Percentiles rank a stretch among this genome's conserved stretches.
These are phyloP conservation scores for Temnothorax nylanderi DNA, from an alignment of 1,140 invertebrate genomes.

Conservation along the genomic window DNA sequence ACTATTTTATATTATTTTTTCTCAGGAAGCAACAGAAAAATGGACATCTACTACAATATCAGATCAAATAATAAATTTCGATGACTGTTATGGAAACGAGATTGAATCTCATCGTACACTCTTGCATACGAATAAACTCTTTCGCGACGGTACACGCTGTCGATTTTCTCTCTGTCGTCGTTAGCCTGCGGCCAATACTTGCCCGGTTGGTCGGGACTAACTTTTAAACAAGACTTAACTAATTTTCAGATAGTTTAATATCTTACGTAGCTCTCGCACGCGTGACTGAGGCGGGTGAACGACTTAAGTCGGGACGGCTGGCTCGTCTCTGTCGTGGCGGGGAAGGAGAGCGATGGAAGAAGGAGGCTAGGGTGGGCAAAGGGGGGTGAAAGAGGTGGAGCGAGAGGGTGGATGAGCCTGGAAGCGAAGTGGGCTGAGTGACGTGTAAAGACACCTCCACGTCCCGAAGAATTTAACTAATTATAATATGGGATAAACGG, in stretches of 20 bases:
- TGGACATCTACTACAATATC: not conserved
- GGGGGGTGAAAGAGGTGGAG: slow-evolving; percentile 61
- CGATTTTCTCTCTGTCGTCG: slow-evolving; percentile 62
- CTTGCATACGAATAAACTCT: slow-evolving; percentile 4
- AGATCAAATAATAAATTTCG: slow-evolving; percentile 2
- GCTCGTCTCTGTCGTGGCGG: slow-evolving; percentile 78
- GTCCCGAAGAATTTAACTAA: slow-evolving; percentile 86
- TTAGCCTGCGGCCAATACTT: slow-evolving; percentile 71
- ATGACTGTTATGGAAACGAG: not conserved
- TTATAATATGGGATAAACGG: slow-evolving; percentile 86
- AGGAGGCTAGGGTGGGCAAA: slow-evolving; percentile 27
- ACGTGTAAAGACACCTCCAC: slow-evolving; percentile 86
- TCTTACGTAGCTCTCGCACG: slow-evolving; percentile 76
- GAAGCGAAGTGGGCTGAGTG: slow-evolving; percentile 84
- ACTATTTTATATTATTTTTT: not conserved
- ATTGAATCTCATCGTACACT: not conserved
- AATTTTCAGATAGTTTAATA: slow-evolving; percentile 85
- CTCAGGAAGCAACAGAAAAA: not conserved
- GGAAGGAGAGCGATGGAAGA: slow-evolving; percentile 61
- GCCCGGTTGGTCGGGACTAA: slow-evolving; percentile 72
- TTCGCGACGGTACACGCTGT: slow-evolving; percentile 51
- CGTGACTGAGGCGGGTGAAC: slow-evolving; percentile 76
- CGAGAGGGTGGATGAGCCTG: slow-evolving; percentile 81
- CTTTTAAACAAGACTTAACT: slow-evolving; percentile 85
- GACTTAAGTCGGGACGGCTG: slow-evolving; percentile 83